Base-by-base conservation (phyloP, 2,797 vertebrate species). In the Perodicticus potto region DNA sequence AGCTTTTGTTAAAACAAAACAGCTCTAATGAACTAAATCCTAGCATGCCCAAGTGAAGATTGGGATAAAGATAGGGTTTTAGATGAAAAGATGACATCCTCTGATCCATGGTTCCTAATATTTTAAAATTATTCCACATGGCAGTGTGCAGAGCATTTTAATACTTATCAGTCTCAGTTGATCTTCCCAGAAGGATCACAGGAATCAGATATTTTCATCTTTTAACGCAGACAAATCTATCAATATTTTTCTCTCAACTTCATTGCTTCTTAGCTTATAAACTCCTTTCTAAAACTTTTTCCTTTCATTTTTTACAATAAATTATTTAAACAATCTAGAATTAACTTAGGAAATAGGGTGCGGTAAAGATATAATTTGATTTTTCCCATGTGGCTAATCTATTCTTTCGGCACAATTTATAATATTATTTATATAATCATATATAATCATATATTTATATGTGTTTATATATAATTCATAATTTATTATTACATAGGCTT, bases 71-170 rank as follows among this genome's bases (percentile, higher is more conserved):
- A 82, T 7, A 95, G 81, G 92, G 61, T 25, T 73, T 88, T 43
- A 84, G 67, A 34, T 61, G 32, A 94, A 84, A 92, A 95, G 37
- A 93, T 80, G 95, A 72, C 65, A 59, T 57, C 45, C 70, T 86
- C 34, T 17, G 37, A 29, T 59, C 34, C 65, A 59, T n/a, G n/a
- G 49, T 63, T 73, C 55, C 67, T 85, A 55, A 45, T 72, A 80
- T 29, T 86, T 94, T 94, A 34, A 94, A 86, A 77, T 90, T 84
- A 88, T 74, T 67, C 73, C n/a, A 85, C 82, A 90, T 82, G 82
- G 34, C 55, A 69, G 5, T 32, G 1, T 76, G 5, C n/a, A 93
- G 45, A 84, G 40, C 37, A 93, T 49, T 91, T 93, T n/a, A 81
- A 73, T 80, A 45, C 8, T 59, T 72, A 76, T 55, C 93, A 69